phyloP scores from a whole-genome alignment of 2,113 vertebrate species.

The Platichthys stellatus region DNA sequence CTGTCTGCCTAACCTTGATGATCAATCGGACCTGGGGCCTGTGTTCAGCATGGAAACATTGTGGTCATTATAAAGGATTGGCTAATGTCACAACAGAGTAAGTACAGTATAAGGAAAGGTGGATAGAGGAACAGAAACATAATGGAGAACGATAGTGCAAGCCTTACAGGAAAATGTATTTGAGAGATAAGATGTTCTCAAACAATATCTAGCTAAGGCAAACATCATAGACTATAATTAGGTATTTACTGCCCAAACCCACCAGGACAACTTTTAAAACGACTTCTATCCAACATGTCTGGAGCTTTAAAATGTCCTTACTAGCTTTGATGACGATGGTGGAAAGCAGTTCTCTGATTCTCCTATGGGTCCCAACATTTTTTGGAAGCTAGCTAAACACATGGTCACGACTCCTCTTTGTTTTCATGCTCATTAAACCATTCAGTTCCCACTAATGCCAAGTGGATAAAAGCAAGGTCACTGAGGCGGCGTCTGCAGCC shows the following conservation, averaged over 20 bases:
- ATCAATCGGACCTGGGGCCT: constrained; percentile 40
- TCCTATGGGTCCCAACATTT: background rate
- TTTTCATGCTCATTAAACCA: constrained; percentile 1
- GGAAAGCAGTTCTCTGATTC: background rate
- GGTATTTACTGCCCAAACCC: background rate
- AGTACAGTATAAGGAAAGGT: constrained; percentile 8
- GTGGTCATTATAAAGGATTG: constrained; percentile 46
- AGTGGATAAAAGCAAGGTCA: background rate
- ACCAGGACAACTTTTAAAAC: background rate
- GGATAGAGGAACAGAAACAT: constrained; percentile 3
- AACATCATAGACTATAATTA: background rate
- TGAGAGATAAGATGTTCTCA: background rate
- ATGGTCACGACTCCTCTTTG: background rate
- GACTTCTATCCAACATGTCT: background rate
- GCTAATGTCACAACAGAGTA: constrained; percentile 30
- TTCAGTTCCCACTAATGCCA: background rate
- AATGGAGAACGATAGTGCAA: background rate
- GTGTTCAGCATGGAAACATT: constrained; percentile 53
- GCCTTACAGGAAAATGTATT: background rate
- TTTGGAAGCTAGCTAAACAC: background rate
- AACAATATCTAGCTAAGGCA: background rate
- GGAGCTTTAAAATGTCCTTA: background rate
- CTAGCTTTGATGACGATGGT: constrained; percentile 3
- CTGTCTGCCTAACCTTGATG: constrained; percentile 26
- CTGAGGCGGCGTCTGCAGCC: background rate